Base-by-base conservation (phyloP, 2,113 vertebrate species). In the Apaloderma vittatum region DNA sequence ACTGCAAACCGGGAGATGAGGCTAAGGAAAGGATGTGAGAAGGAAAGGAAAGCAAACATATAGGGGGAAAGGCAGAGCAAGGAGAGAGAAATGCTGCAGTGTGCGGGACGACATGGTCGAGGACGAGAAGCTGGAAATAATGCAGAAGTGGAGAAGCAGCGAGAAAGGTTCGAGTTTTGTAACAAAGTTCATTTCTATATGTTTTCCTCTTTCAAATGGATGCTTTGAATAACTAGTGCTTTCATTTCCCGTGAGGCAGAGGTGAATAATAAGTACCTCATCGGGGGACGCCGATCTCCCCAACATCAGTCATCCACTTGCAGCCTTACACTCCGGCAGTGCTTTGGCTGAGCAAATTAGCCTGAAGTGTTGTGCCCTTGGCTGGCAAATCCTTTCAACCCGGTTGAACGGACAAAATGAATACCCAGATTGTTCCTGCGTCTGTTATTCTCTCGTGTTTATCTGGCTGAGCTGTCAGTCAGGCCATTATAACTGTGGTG, bases 331-430 rank as follows among this genome's bases (percentile, higher is more conserved):
- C 98, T 98, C 97, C 62, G 20, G 95, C 98, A 97, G 98, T 30
- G 92, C 95, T 97, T 97, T 97, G 96, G 96, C 95, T 97, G 98
- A 98, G 98, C 98, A 98, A 98, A 98, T 99, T 99, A 98, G 98
- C 98, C 98, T 98, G 98, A 98, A 98, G 98, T 98, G 98, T 98
- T 98, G 98, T 98, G 98, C 96, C 97, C 97, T 99, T 99, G 98
- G 98, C 98, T 98, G 98, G 97, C 98, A 99, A 99, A 99, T 99
- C 99, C 98, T 98, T 98, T 98, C 97, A 98, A 97, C 96, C 94
- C 97, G 98, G 98, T 98, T 98, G 98, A 98, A 98, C 98, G 98
- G 98, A 97, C 98, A 98, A 97, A 97, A 97, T 99, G 98, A 99
- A 99, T 98, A 97, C 97, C 98, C 91, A 96, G 96, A 98, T 97